A percentile compares a stretch with the other conserved stretches of the same genome.
These are phyloP conservation scores for Calycopis cecrops DNA, from an alignment of 1,140 invertebrate genomes.

Conservation along the genomic window DNA sequence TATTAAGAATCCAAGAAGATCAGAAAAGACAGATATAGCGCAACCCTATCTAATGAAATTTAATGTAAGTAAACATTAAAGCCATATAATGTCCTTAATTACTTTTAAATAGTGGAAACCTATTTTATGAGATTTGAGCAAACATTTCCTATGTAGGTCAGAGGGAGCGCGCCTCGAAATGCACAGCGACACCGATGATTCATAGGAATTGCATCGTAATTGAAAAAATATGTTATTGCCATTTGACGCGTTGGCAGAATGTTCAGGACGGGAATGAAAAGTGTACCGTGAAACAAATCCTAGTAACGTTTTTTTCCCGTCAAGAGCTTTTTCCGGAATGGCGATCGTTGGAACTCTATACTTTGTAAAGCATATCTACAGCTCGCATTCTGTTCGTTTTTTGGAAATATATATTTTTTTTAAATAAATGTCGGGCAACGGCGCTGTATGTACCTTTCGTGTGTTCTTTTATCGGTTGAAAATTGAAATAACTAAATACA, in stretches of 20 bases:
- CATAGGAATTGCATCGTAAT: conserved; percentile 58
- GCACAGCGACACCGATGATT: conserved; percentile 47
- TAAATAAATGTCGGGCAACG: too few species aligned
- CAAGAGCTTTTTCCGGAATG: neutral
- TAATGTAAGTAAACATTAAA: too few species aligned
- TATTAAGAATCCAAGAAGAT: too few species aligned
- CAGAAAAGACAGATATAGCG: too few species aligned
- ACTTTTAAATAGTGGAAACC: neutral
- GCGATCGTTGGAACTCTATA: neutral
- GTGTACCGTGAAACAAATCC: conserved; percentile 7
- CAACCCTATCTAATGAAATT: too few species aligned
- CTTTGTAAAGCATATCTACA: conserved; percentile 6
- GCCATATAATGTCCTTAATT: too few species aligned
- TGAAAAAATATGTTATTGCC: conserved; percentile 64
- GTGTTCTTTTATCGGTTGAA: too few species aligned
- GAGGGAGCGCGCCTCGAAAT: conserved; percentile 28
- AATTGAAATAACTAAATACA: too few species aligned
- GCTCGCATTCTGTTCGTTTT: neutral
- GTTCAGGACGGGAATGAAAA: conserved; percentile 8
- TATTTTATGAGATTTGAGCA: conserved; percentile 33
- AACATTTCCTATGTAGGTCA: conserved; percentile 42
- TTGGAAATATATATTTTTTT: too few species aligned
- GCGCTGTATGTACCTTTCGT: too few species aligned
- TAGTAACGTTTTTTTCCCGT: conserved; percentile 2
- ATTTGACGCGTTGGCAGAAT: conserved; percentile 41